phyloP scores from a whole-genome alignment of 2,113 vertebrate genomes.

The Egretta garzetta region DNA sequence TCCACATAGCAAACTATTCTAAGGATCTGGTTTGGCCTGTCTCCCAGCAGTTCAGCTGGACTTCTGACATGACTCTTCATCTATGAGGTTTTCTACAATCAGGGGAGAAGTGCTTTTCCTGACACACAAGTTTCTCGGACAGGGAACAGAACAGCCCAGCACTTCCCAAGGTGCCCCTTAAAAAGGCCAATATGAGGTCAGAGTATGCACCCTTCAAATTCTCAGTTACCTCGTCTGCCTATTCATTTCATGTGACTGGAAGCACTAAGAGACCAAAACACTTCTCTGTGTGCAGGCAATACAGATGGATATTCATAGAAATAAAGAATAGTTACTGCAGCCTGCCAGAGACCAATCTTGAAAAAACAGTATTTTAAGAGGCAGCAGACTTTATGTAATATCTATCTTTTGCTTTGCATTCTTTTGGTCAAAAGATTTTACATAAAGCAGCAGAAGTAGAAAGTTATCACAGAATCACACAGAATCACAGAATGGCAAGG shows the following conservation, averaged over 20 bases:
- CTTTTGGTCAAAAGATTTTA: not conserved
- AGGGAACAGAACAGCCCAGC: not conserved
- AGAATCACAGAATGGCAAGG: no score
- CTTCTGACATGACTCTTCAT: not conserved
- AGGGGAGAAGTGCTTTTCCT: not conserved
- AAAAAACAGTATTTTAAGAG: not conserved
- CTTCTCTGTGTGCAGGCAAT: not conserved
- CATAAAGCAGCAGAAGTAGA: not conserved
- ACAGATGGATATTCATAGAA: not conserved
- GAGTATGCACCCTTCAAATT: not conserved
- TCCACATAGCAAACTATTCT: not conserved
- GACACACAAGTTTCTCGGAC: not conserved
- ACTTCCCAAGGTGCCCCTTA: not conserved
- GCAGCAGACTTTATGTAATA: not conserved
- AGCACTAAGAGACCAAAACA: not conserved
- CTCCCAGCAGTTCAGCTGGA: not conserved
- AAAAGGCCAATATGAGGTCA: not conserved
- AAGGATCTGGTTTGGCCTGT: not conserved
- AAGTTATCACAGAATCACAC: not conserved
- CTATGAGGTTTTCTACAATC: not conserved
- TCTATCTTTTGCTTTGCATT: not conserved
- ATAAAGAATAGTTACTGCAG: not conserved
- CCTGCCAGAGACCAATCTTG: not conserved
- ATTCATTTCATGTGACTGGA: not conserved
- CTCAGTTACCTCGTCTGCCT: not conserved